phyloP scores from a whole-genome alignment of 2,113 vertebrate genomes.

The Notothenia coriiceps region DNA sequence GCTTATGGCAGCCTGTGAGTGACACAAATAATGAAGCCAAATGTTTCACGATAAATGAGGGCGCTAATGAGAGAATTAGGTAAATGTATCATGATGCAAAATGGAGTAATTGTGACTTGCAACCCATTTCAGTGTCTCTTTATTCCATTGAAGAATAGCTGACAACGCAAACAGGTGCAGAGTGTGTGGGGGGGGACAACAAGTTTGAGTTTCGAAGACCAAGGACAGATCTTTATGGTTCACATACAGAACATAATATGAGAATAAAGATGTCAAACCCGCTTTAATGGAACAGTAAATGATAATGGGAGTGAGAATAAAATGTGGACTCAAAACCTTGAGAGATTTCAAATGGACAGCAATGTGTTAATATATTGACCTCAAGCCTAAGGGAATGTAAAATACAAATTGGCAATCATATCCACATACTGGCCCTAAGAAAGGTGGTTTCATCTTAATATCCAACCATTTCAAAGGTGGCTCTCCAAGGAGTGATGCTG shows the following conservation, averaged over 20 bases:
- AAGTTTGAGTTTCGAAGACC: slow-evolving; percentile 17
- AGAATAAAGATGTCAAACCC: not conserved
- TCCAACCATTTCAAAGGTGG: slow-evolving; percentile 27
- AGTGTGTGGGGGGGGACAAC: not conserved
- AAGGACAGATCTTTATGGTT: slow-evolving; percentile 13
- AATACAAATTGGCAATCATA: slow-evolving; percentile 29
- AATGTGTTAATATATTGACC: slow-evolving; percentile 2
- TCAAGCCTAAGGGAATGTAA: slow-evolving; percentile 10
- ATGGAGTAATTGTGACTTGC: slow-evolving; percentile 6
- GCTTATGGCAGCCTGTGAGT: not conserved
- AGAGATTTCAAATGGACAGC: not conserved
- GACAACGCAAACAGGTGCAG: slow-evolving; percentile 9
- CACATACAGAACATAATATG: not conserved
- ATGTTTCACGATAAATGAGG: slow-evolving; percentile 6
- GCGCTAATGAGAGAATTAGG: slow-evolving; percentile 36
- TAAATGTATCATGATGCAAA: slow-evolving; percentile 49
- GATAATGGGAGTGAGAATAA: not conserved
- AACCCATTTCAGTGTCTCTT: not conserved
- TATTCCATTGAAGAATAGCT: slow-evolving; percentile 1
- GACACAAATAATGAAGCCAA: slow-evolving; percentile 23
- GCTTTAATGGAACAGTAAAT: not conserved
- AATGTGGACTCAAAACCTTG: slow-evolving; percentile 1
- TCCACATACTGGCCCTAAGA: slow-evolving; percentile 22
- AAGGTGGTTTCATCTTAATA: slow-evolving; percentile 42
- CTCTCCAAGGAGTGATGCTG: slow-evolving; percentile 21